Base-by-base conservation (phyloP, 2,113 vertebrate genomes). In the Hepsetus odoe region DNA sequence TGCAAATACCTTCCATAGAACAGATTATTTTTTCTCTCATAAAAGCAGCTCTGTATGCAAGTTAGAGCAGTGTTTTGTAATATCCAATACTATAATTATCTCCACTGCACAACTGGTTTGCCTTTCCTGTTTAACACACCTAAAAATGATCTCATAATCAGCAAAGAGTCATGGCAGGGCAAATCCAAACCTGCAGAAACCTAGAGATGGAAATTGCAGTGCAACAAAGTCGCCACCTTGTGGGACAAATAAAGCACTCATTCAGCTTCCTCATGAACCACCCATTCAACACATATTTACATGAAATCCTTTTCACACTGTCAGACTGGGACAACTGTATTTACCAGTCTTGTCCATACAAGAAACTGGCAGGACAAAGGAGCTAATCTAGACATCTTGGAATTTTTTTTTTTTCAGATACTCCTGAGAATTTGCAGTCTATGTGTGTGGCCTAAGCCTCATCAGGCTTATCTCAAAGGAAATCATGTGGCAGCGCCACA, bases 191-290 rank as follows among this genome's bases (percentile, higher is more conserved):
- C 44, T n/a, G n/a, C n/a, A n/a, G n/a, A n/a, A n/a, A n/a, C n/a
- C n/a, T n/a, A n/a, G n/a, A n/a, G n/a, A n/a, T n/a, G n/a, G 12
- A 44, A 16, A 16, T 1, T 53, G 49, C 20, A 53, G 49, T 82
- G 76, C 20, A 53, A 30, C 71, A 73, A 32, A 69, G 81, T 61
- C 81, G 72, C 81, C 81, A 53, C 64, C 81, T 74, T 70, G 77
- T 82, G 81, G 81, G 35, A 77, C 32, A 76, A 65, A 51, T 32
- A 53, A 26, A 26, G 16, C n/a, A n/a, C n/a, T n/a, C n/a, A n/a
- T n/a, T n/a, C n/a, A n/a, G n/a, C n/a, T n/a, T n/a, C n/a, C n/a
- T n/a, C n/a, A n/a, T n/a, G n/a, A n/a, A n/a, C n/a, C n/a, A n/a
- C n/a, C n/a, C n/a, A n/a, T n/a, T n/a, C n/a, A n/a, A n/a, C n/a